Base-by-base conservation (phyloP, 2,113 vertebrate genomes). In the Ophiodon elongatus region DNA sequence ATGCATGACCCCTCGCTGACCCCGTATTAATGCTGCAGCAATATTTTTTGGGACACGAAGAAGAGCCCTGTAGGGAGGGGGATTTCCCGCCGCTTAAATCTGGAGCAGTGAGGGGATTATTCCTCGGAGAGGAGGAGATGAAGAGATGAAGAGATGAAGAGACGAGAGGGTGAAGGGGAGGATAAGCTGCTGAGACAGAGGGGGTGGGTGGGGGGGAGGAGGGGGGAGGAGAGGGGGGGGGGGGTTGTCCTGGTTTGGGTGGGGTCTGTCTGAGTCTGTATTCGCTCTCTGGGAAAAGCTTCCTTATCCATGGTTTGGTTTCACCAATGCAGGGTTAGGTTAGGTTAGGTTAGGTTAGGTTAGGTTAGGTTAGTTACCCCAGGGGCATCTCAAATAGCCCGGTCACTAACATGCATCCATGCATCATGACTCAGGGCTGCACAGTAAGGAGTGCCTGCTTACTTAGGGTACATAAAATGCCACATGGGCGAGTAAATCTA, bases 51-150 rank as follows among this genome's bases (percentile, higher is more conserved):
- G 45, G 73, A 80, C 59, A 50, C 68, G 65, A 64, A 78, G 56
- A 57, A 23, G 33, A 69, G 35, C 39, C 68, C 63, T 50, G 56
- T 8, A n/a, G 31, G 73, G 59, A n/a, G 52, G 25, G 27, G 29
- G 77, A 37, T 45, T 85, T 78, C 77, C 83, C 29, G 5, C 41
- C 0, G 21, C 39, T 56, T 74, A 56, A 79, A 88, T 86, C 56
- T 66, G 50, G 70, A 86, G 80, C 79, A 76, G 69, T 6, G 74
- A 88, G 74, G 43, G 84, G 74, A 82, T 86, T 81, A 86, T 68
- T 75, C 67, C 31, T 80, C 66, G 57, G 72, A 83, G 80, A 54
- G 50, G 68, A 83, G 64, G 70, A 82, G 81, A 63, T 9, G 62
- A 66, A 41, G 74, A n/a, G 37, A 37, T 43, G 41, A 43, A 43